phyloP scores from a whole-genome alignment of 2,113 vertebrate species.

The Hystrix brachyura region DNA sequence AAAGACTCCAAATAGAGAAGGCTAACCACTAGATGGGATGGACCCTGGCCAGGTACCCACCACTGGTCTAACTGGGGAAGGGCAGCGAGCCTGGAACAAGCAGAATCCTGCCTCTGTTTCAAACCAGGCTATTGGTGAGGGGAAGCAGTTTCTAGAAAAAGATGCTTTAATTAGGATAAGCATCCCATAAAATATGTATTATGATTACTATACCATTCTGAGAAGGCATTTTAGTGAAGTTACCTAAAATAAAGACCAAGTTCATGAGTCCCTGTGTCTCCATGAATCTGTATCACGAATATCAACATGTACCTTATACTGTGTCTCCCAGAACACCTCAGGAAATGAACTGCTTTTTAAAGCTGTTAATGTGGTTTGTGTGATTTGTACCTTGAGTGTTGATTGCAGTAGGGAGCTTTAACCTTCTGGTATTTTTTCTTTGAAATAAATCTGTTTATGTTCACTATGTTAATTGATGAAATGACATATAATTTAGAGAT shows the following conservation, averaged over 20 bases:
- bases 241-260: conserved; percentile 3
- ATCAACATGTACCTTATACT: neutral
- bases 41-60: neutral
- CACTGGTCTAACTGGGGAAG: neutral
- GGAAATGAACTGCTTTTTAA: neutral
- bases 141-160: neutral
- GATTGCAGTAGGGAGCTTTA: neutral
- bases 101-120: neutral
- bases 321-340: neutral
- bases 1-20: neutral
- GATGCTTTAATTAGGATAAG: neutral
- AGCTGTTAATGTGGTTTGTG: neutral
- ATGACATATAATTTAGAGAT: conserved; percentile 22
- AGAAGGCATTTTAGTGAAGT: neutral
- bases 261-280: neutral
- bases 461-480: conserved; percentile 1
- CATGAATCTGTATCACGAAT: neutral
- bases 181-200: neutral
- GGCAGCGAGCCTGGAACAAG: neutral
- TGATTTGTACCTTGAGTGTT: neutral
- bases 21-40: neutral
- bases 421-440: neutral
- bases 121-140: neutral
- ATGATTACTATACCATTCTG: neutral
- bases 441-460: conserved; percentile 34